phyloP scores from a whole-genome alignment of 2,797 vertebrate genomes.

The Anguilla anguilla region DNA sequence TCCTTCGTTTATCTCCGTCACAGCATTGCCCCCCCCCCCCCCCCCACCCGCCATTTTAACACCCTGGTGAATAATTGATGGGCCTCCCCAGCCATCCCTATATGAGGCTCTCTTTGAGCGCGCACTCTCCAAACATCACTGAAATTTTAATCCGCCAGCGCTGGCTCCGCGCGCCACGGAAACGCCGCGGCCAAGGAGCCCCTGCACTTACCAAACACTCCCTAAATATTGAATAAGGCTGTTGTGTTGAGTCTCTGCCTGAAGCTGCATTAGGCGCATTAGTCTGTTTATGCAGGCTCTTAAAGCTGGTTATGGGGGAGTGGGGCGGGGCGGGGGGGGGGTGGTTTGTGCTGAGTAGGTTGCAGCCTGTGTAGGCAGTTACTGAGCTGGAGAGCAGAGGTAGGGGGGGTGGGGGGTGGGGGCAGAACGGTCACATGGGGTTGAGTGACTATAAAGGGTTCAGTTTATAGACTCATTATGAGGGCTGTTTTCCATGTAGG shows the following conservation, averaged over 20 bases:
- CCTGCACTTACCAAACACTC: constrained; percentile 54
- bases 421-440: constrained; percentile 10
- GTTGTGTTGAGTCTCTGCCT: constrained; percentile 32
- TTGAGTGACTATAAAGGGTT: constrained; percentile 32
- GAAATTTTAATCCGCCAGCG: constrained; percentile 49
- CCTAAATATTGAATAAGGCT: constrained; percentile 48
- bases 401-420: neutral
- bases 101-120: constrained; percentile 31
- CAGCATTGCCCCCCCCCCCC: constrained; percentile 16
- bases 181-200: constrained; percentile 3
- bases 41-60: constrained; percentile 24
- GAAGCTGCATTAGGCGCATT: constrained; percentile 48
- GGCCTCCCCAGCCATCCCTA: constrained; percentile 34
- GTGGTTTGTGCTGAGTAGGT: constrained; percentile 43
- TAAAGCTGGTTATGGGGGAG: constrained; percentile 49
- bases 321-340: constrained; percentile 8
- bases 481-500: constrained; percentile 19
- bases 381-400: neutral
- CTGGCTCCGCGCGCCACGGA: neutral
- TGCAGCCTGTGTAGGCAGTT: constrained; percentile 23
- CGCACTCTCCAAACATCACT: constrained; percentile 47
- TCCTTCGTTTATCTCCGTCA: neutral
- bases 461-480: constrained; percentile 38
- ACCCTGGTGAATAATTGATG: constrained; percentile 52
- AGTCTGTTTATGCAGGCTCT: constrained; percentile 47